Evolutionary conservation across 2,888 invertebrate species (phyloP).

Genomic region (Leucozona laternaria): DNA sequence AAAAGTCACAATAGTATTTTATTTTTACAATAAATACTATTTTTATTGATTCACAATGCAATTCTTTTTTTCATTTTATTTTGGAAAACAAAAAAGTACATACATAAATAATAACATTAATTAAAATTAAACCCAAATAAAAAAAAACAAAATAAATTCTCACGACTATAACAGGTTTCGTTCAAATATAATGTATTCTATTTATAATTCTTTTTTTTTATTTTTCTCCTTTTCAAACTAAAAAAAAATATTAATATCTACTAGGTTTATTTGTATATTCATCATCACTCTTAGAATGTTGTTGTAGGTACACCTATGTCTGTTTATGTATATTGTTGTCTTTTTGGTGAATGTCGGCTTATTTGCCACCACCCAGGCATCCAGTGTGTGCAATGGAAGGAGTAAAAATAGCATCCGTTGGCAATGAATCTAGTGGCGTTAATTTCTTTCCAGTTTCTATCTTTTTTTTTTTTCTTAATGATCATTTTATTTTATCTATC

Average conservation of each 20-base stretch:
- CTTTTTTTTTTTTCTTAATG: slow-evolving; percentile 32
- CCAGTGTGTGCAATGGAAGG: slow-evolving; percentile 2
- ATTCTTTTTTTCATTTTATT: not conserved
- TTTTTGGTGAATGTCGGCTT: slow-evolving; percentile 9
- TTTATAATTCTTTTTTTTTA: slow-evolving; percentile 6
- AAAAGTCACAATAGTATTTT: not conserved
- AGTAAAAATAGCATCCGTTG: slow-evolving; percentile 60
- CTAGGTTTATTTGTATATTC: slow-evolving; percentile 42
- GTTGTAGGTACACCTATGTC: not conserved
- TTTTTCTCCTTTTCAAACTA: not conserved
- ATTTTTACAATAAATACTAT: not conserved
- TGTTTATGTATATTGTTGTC: slow-evolving; percentile 11
- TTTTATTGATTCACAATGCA: not conserved
- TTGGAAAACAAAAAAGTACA: not conserved
- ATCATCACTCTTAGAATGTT: slow-evolving; percentile 56
- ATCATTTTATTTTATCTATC: slow-evolving; percentile 33
- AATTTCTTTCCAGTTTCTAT: slow-evolving; percentile 53
- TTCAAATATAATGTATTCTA: slow-evolving; percentile 23
- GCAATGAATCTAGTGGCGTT: slow-evolving; percentile 50
- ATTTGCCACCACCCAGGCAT: not conserved
- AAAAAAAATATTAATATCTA: slow-evolving; percentile 12
- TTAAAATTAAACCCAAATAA: not conserved
- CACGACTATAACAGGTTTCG: slow-evolving; percentile 52
- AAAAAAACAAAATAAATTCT: slow-evolving; percentile 19
- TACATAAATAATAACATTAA: not conserved